A percentile compares a stretch with the other conserved stretches of the same genome.
Conservation (phyloP, 2,888 invertebrate genomes). For the Drosophila ezoana region DNA sequence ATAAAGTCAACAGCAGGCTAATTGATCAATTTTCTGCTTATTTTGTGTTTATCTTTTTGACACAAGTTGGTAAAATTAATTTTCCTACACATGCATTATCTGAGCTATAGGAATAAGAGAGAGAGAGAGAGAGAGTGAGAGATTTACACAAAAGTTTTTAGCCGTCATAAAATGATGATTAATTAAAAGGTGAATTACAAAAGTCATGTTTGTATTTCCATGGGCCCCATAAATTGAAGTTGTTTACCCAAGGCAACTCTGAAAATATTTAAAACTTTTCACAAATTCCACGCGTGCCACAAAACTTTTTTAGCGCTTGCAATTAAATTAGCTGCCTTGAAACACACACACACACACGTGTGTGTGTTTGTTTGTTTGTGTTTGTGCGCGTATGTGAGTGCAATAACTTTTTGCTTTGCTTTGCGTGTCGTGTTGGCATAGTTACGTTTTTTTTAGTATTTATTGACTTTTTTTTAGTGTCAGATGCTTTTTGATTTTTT, state of each 20-base stretch:
- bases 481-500: constrained; percentile 6
- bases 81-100: constrained; percentile 3
- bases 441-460: constrained; percentile 28
- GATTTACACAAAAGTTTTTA: constrained; percentile 12
- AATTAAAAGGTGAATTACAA: constrained; percentile 27
- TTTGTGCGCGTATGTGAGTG: constrained; percentile 13
- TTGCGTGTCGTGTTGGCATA: constrained; percentile 50
- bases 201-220: constrained; percentile 12
- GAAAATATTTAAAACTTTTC: constrained; percentile 48
- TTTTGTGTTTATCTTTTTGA: constrained; percentile 20
- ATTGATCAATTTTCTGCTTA: constrained; percentile 34
- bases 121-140: not conserved
- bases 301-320: constrained; percentile 65
- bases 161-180: constrained; percentile 16
- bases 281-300: constrained; percentile 58
- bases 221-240: constrained; percentile 32
- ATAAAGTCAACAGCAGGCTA: constrained; percentile 32
- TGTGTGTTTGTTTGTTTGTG: constrained; percentile 1
- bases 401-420: constrained; percentile 43
- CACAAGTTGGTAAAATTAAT: not conserved
- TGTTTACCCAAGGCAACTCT: constrained; percentile 39
- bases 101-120: not conserved
- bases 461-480: constrained; percentile 6
- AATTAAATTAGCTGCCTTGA: constrained; percentile 68
- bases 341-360: constrained; percentile 16